Conservation (phyloP, 2,888 invertebrate species). For the Heliconius cydno region DNA sequence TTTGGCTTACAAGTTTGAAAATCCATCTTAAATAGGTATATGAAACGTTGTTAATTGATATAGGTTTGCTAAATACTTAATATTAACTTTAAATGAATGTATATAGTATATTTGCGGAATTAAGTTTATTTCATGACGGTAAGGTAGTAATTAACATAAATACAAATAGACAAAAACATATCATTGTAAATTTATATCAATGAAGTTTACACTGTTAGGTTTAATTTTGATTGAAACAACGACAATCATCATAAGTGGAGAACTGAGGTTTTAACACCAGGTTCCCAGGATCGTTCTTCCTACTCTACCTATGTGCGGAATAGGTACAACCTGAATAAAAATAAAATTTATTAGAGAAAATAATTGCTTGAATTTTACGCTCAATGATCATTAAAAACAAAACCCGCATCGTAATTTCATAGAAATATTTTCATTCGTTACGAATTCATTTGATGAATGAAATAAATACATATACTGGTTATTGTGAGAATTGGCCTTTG, state of each 20-base stretch:
- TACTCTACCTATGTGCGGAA: no score
- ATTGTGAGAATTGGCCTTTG: conserved; percentile 5
- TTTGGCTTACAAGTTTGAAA: no score
- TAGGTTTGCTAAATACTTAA: not conserved
- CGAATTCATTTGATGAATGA: conserved; percentile 14
- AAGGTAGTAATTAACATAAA: not conserved
- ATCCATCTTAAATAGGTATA: no score
- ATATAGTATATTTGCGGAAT: not conserved
- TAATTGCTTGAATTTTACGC: not conserved
- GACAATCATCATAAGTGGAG: no score
- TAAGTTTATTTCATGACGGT: not conserved
- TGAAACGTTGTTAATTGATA: no score
- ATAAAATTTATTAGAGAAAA: no score
- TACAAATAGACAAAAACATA: no score
- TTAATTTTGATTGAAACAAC: no score
- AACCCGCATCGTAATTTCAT: not conserved
- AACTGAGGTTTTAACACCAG: no score
- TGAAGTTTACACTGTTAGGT: no score
- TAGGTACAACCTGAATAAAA: not conserved
- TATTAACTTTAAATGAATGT: not conserved
- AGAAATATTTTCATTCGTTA: not conserved
- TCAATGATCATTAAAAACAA: not conserved
- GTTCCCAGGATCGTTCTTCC: no score
- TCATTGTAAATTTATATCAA: no score
- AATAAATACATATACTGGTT: conserved; percentile 14